Conservation (phyloP, 2,797 vertebrate species). For the Lateolabrax maculatus region DNA sequence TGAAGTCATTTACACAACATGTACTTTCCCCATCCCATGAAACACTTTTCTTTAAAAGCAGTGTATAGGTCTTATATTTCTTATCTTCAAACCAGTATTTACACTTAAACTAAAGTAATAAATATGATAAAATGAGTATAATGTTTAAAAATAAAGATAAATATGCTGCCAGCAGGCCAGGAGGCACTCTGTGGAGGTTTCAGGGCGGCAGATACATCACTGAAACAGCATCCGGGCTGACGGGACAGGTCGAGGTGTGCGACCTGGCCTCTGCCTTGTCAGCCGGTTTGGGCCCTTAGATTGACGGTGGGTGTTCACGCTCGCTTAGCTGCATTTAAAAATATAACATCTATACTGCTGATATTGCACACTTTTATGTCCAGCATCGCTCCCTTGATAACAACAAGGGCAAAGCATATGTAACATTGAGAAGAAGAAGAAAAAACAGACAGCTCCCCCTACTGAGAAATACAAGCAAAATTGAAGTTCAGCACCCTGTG, state of each 20-base stretch:
- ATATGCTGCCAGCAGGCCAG: constrained; percentile 67
- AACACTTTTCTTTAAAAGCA: constrained; percentile 54
- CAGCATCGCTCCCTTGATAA: constrained; percentile 41
- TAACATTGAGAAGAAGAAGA: background rate
- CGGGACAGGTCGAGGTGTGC: constrained; percentile 12
- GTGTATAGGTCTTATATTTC: constrained; percentile 33
- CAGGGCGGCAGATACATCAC: constrained; percentile 41
- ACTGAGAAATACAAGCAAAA: constrained; percentile 7
- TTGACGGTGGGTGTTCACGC: constrained; percentile 38
- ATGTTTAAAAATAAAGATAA: constrained; percentile 74
- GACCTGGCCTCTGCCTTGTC: constrained; percentile 13
- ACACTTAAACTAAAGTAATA: constrained; percentile 81
- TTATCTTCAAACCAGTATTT: constrained; percentile 75
- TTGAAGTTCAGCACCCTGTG: constrained; percentile 17
- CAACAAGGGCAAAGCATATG: background rate
- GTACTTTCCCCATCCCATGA: constrained; percentile 21
- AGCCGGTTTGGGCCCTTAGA: constrained; percentile 64
- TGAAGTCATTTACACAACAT: constrained; percentile 56
- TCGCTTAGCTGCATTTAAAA: constrained; percentile 44
- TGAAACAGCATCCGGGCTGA: constrained; percentile 40
- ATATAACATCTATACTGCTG: constrained; percentile 55
- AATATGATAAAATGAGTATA: constrained; percentile 74
- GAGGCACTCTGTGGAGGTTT: constrained; percentile 56
- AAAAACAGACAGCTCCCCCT: background rate
- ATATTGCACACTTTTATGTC: constrained; percentile 78